phyloP scores from a whole-genome alignment of 2,113 vertebrate species.

The Mormyrus iriodes region DNA sequence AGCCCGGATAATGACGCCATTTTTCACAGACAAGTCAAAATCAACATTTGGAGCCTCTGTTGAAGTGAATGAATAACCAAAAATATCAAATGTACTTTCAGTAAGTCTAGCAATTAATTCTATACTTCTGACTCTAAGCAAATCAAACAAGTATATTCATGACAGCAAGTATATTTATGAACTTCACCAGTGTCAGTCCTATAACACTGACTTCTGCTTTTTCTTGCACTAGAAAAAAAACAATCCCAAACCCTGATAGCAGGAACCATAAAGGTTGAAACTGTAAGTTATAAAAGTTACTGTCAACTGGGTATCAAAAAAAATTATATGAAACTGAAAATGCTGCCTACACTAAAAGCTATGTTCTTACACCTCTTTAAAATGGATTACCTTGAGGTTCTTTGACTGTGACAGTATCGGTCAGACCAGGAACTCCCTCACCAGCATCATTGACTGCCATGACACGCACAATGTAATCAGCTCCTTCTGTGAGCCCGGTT shows the following conservation, averaged over 20 bases:
- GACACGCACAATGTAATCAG: conserved; percentile 85
- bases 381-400: conserved; percentile 77
- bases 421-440: conserved; percentile 84
- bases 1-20: conserved; percentile 80
- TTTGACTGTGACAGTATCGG: conserved; percentile 75
- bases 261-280: neutral
- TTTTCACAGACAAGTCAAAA: conserved; percentile 76
- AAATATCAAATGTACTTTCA: conserved; percentile 16
- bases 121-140: neutral
- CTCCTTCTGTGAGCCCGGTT: conserved; percentile 81
- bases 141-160: neutral
- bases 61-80: conserved; percentile 18
- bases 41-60: conserved; percentile 79
- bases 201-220: neutral
- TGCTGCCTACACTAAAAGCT: neutral
- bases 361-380: neutral
- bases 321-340: neutral
- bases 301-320: neutral
- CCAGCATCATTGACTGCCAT: conserved; percentile 82
- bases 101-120: neutral
- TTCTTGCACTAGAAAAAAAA: neutral
- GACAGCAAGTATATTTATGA: neutral
- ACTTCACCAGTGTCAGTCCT: neutral
- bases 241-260: neutral
- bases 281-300: neutral